Conservation (phyloP, 2,797 vertebrate species). For the Tympanoctomys barrerae region DNA sequence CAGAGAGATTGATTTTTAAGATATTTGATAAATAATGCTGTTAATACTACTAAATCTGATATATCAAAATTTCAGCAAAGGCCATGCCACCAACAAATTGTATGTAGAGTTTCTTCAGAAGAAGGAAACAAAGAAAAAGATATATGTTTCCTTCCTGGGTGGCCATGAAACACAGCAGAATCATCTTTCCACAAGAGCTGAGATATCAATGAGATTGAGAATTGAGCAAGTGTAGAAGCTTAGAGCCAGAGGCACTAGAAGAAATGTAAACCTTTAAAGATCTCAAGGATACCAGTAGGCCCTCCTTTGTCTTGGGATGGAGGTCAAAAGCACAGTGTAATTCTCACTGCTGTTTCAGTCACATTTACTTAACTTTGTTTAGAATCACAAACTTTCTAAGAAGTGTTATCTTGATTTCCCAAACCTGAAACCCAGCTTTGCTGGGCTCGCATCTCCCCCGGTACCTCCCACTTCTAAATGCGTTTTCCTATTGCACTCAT, state of each 20-base stretch:
- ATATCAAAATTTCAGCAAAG: not conserved
- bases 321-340: not conserved
- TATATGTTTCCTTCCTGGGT: not conserved
- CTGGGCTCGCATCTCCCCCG: not conserved
- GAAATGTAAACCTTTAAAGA: not conserved
- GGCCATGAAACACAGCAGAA: not conserved
- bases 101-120: not conserved
- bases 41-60: not conserved
- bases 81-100: not conserved
- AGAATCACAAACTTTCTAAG: conserved; percentile 24
- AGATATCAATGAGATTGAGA: not conserved
- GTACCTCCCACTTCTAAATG: not conserved
- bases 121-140: not conserved
- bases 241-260: not conserved
- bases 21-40: conserved; percentile 12
- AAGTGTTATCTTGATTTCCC: not conserved
- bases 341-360: not conserved
- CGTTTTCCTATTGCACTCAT: conserved; percentile 10
- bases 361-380: conserved; percentile 22
- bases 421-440: conserved; percentile 17
- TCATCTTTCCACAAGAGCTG: not conserved
- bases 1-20: conserved; percentile 5
- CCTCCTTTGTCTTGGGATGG: not conserved
- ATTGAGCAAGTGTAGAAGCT: not conserved
- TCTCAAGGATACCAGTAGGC: not conserved